phyloP scores from a whole-genome alignment of 2,888 invertebrate genomes.

The Poecilobothrus nobilitatus region DNA sequence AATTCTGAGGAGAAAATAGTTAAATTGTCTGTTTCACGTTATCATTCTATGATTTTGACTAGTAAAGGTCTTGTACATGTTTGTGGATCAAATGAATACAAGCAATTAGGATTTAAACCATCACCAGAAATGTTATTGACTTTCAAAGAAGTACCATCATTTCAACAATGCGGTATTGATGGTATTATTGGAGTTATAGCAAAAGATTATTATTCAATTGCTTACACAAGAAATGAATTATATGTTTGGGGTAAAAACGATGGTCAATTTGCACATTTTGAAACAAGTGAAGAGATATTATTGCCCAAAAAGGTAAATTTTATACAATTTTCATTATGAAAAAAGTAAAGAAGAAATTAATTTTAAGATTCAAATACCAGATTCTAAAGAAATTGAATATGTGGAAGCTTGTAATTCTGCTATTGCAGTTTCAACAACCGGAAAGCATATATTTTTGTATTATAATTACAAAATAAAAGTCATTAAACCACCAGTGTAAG shows the following conservation, averaged over 20 bases:
- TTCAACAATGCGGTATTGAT: conserved; percentile 41
- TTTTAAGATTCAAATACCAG: neutral
- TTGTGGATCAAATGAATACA: conserved; percentile 56
- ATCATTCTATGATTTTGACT: conserved; percentile 40
- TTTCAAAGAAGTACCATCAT: conserved; percentile 36
- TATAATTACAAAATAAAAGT: conserved; percentile 34
- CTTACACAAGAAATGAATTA: conserved; percentile 52
- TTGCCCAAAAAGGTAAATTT: conserved; percentile 32
- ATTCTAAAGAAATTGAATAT: conserved; percentile 27
- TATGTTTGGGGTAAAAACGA: conserved; percentile 76
- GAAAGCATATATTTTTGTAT: conserved; percentile 33
- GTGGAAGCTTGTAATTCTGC: conserved; percentile 42
- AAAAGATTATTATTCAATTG: conserved; percentile 63
- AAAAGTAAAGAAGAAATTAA: neutral
- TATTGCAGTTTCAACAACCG: conserved; percentile 33
- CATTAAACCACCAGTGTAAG: conserved; percentile 38
- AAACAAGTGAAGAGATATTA: conserved; percentile 25
- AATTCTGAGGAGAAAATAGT: conserved; percentile 34
- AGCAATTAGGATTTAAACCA: conserved; percentile 55
- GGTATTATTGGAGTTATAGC: conserved; percentile 53
- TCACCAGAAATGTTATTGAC: conserved; percentile 42
- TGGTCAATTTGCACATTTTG: conserved; percentile 62
- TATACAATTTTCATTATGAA: neutral
- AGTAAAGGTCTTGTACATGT: conserved; percentile 43
- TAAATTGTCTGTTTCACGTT: conserved; percentile 36